Base-by-base conservation (phyloP, 2,888 invertebrate genomes). In the Eumerus sabulonum region DNA sequence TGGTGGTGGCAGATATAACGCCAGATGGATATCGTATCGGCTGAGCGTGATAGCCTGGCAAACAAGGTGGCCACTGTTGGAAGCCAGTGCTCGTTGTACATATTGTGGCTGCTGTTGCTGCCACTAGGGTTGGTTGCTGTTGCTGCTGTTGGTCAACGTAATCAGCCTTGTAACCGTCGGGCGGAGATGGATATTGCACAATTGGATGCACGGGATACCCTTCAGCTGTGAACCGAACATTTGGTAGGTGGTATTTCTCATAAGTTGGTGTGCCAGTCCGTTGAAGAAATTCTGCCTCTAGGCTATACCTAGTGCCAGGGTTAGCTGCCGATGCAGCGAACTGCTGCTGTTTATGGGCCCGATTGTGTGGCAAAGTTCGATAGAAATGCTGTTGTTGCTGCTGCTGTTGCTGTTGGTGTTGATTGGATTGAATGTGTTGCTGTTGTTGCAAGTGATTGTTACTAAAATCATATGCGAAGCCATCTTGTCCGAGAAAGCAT, bases 321-420 rank as follows among this genome's bases (percentile, higher is more conserved):
- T 90, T 90, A 5, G 91, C 91, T 1, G 91, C 90, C 27, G 90
- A 90, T 71, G 90, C 68, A 1, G 81, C 82, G 53, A 81, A 82
- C 53, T 84, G 84, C 53, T 85, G 86, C 64, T 87, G 87, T 68
- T 87, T 87, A 83, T 87, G 88, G 11, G 86, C 85, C 66, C 94
- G 90, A 85, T 94, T 94, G 85, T 94, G 93, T 2, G 95, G 95
- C 83, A 95, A 88, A 7, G 95, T 95, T 85, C 94, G 92, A 86
- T 95, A 95, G 86, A 92, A 93, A 83, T 90, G 90, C 59, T 87
- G 87, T 42, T 87, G 87, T 67, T 85, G 40, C 3, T 40, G 11
- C 3, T 11, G n/a, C n/a, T 40, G 84, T 51, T 82, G 82, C 40
- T 83, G 83, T 27, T 76, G n/a, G n/a, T n/a, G 83, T 4, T 83